Conservation (phyloP, 2,888 invertebrate species). For the Neria commutata region DNA sequence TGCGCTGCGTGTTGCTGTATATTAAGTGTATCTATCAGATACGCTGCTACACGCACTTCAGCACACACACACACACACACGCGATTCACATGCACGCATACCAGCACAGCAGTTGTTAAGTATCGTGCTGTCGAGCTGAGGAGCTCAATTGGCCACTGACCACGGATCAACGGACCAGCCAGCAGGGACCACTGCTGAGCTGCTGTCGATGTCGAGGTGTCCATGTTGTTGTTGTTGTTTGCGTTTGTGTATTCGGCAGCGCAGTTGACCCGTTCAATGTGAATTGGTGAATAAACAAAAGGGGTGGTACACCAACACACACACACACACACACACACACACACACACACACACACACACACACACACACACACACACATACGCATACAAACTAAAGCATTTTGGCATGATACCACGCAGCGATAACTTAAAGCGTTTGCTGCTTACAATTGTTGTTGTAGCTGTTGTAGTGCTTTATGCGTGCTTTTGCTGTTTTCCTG, state of each 20-base stretch:
- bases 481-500: neutral
- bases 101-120: neutral
- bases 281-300: neutral
- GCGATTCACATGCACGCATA: neutral
- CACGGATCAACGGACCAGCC: neutral
- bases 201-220: neutral
- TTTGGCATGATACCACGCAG: neutral
- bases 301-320: neutral
- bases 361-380: neutral
- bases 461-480: too few species aligned
- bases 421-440: neutral
- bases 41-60: too few species aligned
- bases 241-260: neutral
- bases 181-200: neutral
- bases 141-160: neutral
- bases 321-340: neutral
- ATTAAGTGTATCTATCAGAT: neutral
- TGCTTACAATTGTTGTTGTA: slow-evolving; percentile 6
- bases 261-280: neutral
- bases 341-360: neutral
- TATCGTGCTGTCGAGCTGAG: neutral
- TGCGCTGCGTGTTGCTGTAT: slow-evolving; percentile 3
- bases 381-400: too few species aligned
- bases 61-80: too few species aligned
- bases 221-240: neutral